A percentile compares a stretch with the other conserved stretches of the same genome.
phyloP scores from a whole-genome alignment of 2,113 vertebrate genomes.

The Gymnobelideus leadbeateri region DNA sequence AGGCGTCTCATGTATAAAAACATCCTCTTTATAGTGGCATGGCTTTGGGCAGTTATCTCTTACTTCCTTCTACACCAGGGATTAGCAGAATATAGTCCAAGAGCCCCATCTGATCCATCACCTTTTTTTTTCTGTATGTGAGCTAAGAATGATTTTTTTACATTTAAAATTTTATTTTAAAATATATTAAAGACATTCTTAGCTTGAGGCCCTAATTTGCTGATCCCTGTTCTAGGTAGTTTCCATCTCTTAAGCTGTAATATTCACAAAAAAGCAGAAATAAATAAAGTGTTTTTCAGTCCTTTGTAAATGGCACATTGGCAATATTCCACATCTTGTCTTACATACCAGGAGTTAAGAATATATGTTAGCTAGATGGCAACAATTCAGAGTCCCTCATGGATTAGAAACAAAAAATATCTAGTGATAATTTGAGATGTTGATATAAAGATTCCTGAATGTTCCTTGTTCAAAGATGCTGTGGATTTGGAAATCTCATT shows the following conservation, averaged over 20 bases:
- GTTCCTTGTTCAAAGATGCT: conserved; percentile 58
- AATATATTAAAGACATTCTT: not conserved
- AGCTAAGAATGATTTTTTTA: not conserved
- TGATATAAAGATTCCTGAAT: conserved; percentile 76
- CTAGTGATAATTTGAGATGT: conserved; percentile 73
- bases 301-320: conserved; percentile 77
- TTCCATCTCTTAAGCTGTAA: conserved; percentile 80
- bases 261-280: conserved; percentile 76
- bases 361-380: conserved; percentile 76
- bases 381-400: conserved; percentile 66
- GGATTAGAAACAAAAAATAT: conserved; percentile 56
- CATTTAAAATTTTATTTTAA: not conserved
- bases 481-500: conserved; percentile 77
- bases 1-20: conserved; percentile 74
- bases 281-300: conserved; percentile 80
- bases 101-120: conserved; percentile 32
- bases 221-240: conserved; percentile 45
- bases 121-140: not conserved
- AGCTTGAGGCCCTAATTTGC: not conserved
- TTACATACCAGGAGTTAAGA: conserved; percentile 77
- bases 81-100: not conserved
- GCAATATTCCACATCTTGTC: conserved; percentile 69
- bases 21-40: conserved; percentile 58
- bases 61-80: conserved; percentile 64
- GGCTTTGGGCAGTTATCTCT: conserved; percentile 77